Evolutionary conservation across 2,113 vertebrate species (phyloP).

Genomic region (Gobio gobio): DNA sequence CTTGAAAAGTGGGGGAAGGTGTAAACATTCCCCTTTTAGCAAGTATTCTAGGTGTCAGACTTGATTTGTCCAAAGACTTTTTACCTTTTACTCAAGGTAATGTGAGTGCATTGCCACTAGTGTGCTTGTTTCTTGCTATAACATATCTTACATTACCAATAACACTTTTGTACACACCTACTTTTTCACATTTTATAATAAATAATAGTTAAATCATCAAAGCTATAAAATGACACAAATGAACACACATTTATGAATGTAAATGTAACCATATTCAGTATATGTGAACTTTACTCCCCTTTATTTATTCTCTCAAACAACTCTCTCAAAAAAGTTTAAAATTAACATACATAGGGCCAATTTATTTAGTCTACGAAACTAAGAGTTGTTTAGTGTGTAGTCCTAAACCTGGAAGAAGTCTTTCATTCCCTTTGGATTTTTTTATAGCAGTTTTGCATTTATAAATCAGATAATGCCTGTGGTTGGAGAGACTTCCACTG

Average conservation of each 20-base stretch:
- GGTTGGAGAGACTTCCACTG: not conserved
- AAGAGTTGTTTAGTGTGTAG: not conserved
- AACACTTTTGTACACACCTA: not conserved
- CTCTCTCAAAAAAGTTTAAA: no score
- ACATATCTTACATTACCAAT: not conserved
- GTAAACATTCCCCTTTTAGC: slow-evolving; percentile 19
- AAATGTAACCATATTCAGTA: no score
- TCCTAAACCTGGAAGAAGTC: not conserved
- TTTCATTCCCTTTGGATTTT: not conserved
- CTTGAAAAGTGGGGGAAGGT: not conserved
- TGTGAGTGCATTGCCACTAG: not conserved
- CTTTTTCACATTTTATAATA: not conserved
- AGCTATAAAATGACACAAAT: not conserved
- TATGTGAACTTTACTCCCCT: no score
- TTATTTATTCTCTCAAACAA: no score
- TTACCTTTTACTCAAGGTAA: not conserved
- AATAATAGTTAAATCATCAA: not conserved
- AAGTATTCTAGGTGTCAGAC: slow-evolving; percentile 23
- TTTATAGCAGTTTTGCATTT: not conserved
- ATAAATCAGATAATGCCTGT: not conserved
- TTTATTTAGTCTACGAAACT: not conserved
- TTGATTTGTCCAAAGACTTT: not conserved
- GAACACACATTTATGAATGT: no score
- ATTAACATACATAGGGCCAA: no score
- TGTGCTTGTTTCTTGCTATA: not conserved